Conservation (phyloP, 2,888 invertebrate genomes). For the Oegoconia quadripuncta region DNA sequence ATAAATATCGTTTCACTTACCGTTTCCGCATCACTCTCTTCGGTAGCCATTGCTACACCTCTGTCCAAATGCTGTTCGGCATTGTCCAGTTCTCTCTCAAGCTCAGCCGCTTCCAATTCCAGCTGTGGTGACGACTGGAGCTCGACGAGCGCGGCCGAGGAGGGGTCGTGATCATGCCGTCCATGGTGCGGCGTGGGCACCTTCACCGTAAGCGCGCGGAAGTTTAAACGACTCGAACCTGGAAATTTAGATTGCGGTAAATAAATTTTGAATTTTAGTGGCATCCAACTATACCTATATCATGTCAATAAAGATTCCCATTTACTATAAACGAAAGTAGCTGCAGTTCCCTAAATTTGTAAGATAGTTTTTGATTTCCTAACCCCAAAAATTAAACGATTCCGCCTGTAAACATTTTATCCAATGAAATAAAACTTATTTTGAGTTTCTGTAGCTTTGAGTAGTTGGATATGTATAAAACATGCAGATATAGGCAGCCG, state of each 20-base stretch:
- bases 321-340: no score
- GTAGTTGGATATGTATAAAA: no score
- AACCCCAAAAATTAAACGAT: no score
- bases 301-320: no score
- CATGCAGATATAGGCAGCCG: no score
- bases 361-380: no score
- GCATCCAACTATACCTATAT: no score
- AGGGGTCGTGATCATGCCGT: slow-evolving; percentile 35
- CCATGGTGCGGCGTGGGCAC: slow-evolving; percentile 52
- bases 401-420: no score
- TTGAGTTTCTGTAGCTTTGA: no score
- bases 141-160: slow-evolving; percentile 50
- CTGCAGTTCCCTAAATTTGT: no score
- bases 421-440: no score
- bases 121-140: slow-evolving; percentile 56
- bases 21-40: slow-evolving; percentile 69
- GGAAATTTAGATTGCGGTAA: slow-evolving; percentile 11
- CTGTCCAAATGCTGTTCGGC: slow-evolving; percentile 58
- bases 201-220: slow-evolving; percentile 53
- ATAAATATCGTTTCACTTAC: slow-evolving; percentile 38
- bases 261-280: no score
- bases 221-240: slow-evolving; percentile 45
- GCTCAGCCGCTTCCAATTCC: slow-evolving; percentile 52
- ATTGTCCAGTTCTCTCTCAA: slow-evolving; percentile 54
- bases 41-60: slow-evolving; percentile 60